Evolutionary conservation across 2,888 invertebrate species (phyloP), one percentile per base, ranked within the genome.

Genomic region (Lycia hirtaria): DNA sequence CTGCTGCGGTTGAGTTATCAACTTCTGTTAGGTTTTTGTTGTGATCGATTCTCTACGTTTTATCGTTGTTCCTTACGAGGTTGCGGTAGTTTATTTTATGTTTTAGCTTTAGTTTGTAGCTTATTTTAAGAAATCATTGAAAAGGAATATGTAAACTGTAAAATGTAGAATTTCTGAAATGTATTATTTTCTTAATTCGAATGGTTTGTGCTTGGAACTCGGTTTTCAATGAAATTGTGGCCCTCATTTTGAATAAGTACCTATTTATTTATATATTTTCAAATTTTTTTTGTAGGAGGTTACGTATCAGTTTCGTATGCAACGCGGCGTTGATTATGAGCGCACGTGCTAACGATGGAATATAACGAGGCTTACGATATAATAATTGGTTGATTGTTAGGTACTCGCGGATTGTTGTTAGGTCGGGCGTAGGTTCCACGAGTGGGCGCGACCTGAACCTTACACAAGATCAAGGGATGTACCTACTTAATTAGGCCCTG

Each of bases 381-480:
- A 68, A 65, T 73, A 72, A 73, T 73, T 67, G 65, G 51, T 64
- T 56, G 45, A 69, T 71, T 71, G 69, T 55, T 60, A 52, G 32
- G 7, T 26, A 3, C 10, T 53, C 19, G 56, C 50, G 44, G 50
- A 65, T 61, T 71, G 68, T 73, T 73, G 75, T 75, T 70, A 71
- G 68, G 56, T 63, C 59, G 60, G 60, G 72, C 75, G 78, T 77
- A 75, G 75, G 76, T 62, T 75, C 71, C 45, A 64, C 50, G 62
- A 57, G 78, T 80, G 76, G 78, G 80, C 68, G 63, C 54, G 50
- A 57, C 45, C 56, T 48, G 62, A 62, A 56, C 76, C 68, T 66
- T 69, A 64, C 69, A 68, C 75, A 76, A 76, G 75, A 78, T 76
- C 78, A 80, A 73, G 77, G 74, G 64, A 72, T 69, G 72, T 67